These are phyloP conservation scores for Muntiacus muntjak DNA, from an alignment of 2,113 vertebrate genomes.

Conservation along the genomic window DNA sequence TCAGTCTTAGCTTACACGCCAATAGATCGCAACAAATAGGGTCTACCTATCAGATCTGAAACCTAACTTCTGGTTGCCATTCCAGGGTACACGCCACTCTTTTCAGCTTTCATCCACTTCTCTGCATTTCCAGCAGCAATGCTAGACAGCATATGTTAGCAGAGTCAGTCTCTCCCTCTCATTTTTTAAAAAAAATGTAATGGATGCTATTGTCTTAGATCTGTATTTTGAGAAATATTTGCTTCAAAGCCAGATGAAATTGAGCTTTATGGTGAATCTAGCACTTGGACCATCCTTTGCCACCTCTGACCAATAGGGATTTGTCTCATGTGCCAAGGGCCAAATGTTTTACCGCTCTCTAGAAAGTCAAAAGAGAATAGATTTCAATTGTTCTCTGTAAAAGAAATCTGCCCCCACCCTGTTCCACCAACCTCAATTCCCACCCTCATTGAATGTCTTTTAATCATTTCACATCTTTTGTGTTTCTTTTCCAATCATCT, in stretches of 20 bases:
- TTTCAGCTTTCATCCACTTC: background rate
- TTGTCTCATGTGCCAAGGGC: conserved; percentile 68
- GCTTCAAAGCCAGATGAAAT: conserved; percentile 54
- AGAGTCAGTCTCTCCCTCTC: background rate
- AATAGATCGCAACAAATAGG: background rate
- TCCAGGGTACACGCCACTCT: background rate
- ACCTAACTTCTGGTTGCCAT: background rate
- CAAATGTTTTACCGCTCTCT: conserved; percentile 75
- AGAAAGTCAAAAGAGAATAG: conserved; percentile 60
- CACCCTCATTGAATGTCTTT: conserved; percentile 39
- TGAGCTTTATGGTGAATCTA: conserved; percentile 39
- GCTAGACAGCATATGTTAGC: background rate
- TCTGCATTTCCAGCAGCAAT: background rate
- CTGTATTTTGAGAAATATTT: conserved; percentile 59
- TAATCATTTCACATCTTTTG: conserved; percentile 38
- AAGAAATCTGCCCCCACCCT: conserved; percentile 38
- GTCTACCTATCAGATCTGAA: background rate
- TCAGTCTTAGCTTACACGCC: background rate
- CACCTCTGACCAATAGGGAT: conserved; percentile 43
- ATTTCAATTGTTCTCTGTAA: conserved; percentile 45
- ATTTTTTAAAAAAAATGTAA: background rate
- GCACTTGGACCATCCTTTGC: conserved; percentile 47
- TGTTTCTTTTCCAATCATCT: conserved; percentile 27
- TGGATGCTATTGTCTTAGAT: conserved; percentile 39
- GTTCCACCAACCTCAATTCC: conserved; percentile 53